These are phyloP conservation scores for Pseudorasbora parva DNA, from an alignment of 2,113 vertebrate species.

Conservation along the genomic window DNA sequence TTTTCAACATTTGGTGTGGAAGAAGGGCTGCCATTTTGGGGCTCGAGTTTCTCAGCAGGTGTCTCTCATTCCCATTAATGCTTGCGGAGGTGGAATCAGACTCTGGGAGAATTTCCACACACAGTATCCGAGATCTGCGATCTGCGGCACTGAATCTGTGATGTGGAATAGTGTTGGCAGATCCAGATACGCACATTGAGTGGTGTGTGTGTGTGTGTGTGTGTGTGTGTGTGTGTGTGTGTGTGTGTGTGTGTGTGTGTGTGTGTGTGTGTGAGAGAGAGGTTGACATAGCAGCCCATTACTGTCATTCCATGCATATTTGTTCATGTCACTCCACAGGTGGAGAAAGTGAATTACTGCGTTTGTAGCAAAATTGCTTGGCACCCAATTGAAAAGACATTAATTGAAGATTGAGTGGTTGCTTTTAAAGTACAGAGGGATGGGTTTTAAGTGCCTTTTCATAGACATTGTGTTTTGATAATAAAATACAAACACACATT, in stretches of 20 bases:
- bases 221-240: conserved; percentile 23
- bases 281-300: conserved; percentile 22
- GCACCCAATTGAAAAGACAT: not conserved
- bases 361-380: not conserved
- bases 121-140: conserved; percentile 1
- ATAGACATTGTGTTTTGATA: not conserved
- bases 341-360: conserved; percentile 5
- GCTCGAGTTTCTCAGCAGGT: conserved; percentile 58
- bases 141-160: conserved; percentile 52
- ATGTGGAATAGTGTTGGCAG: conserved; percentile 64
- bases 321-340: not conserved
- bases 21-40: conserved; percentile 40
- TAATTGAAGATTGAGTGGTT: conserved; percentile 9
- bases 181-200: conserved; percentile 27
- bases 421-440: not conserved
- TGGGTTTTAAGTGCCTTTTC: not conserved
- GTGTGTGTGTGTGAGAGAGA: conserved; percentile 20
- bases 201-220: conserved; percentile 35
- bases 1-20: conserved; percentile 47
- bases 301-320: conserved; percentile 26
- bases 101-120: conserved; percentile 58
- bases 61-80: conserved; percentile 69
- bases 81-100: conserved; percentile 64
- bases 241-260: conserved; percentile 29
- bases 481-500: not conserved